Conservation (phyloP, 2,888 invertebrate species). For the Megamerina dolium region DNA sequence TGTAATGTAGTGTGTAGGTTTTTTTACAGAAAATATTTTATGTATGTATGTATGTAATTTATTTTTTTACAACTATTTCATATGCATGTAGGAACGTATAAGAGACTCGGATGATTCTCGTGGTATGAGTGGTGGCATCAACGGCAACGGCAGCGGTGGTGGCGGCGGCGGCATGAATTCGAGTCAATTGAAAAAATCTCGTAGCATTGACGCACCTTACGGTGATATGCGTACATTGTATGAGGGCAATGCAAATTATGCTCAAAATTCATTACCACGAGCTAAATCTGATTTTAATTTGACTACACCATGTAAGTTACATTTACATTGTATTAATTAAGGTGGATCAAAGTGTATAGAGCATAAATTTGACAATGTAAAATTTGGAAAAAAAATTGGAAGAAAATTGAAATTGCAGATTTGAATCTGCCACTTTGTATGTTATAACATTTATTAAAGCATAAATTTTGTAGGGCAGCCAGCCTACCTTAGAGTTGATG, state of each 20-base stretch:
- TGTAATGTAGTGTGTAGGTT: background rate
- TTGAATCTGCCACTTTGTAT: background rate
- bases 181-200: constrained; percentile 78
- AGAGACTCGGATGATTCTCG: constrained; percentile 55
- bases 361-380: background rate
- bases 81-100: constrained; percentile 37
- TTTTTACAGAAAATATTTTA: background rate
- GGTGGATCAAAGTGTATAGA: no score
- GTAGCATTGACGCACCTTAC: constrained; percentile 84
- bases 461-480: no score
- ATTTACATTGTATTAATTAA: no score
- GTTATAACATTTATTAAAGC: no score
- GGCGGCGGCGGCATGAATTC: constrained; percentile 40
- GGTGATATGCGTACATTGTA: constrained; percentile 66
- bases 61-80: constrained; percentile 2
- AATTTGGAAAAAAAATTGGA: no score
- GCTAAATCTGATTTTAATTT: constrained; percentile 86
- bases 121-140: background rate
- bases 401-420: background rate
- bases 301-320: constrained; percentile 18
- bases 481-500: no score
- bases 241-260: constrained; percentile 46
- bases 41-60: constrained; percentile 4
- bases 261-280: constrained; percentile 56
- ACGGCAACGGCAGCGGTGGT: no score